Evolutionary conservation across 2,113 vertebrate species (phyloP), one percentile per base, ranked within the genome.

Genomic region (Lophotis ruficrista): DNA sequence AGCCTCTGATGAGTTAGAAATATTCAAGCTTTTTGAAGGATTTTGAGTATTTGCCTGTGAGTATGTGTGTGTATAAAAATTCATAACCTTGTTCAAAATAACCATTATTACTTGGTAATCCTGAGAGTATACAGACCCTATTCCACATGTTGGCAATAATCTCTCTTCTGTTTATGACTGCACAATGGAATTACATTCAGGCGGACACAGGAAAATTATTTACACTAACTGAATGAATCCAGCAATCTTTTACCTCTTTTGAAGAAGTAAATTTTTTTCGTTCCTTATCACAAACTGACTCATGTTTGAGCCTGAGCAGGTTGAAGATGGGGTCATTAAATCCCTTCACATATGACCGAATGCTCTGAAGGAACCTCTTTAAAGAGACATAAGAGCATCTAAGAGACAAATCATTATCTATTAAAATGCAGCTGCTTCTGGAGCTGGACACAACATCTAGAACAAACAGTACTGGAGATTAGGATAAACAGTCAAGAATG

Each of bases 1-100:
- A 94, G 53, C 45, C 83, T 95, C 92, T 69, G 45, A 82, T 91
- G 83, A 87, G 17, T 71, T 83, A 38, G 10, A 90, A 96, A 93
- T 90, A 89, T 27, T 90, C 65, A 61, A 41, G 50, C n/a, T 93
- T 96, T 93, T 81, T 72, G 60, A 89, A 79, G 28, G 61, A 72
- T 89, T 94, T 87, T 75, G 82, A 79, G 53, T 76, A 47, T 96
- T 94, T 93, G 38, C 61, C 69, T 24, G 12, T 66, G 23, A 57
- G 21, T 51, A 37, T 37, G 28, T 47, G 23, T 81, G 28, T 81
- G 37, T 71, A 84, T 93, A 89, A 92, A 96, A 97, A 93, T 69
- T 75, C 83, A 54, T 92, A 94, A 72, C 53, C 41, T 92, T 68
- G 17, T 61, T 89, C 56, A 41, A 87, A 76, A 90, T 53, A 82